These are phyloP conservation scores for Calameuta idolon DNA, from an alignment of 2,888 invertebrate genomes.

Conservation along the genomic window DNA sequence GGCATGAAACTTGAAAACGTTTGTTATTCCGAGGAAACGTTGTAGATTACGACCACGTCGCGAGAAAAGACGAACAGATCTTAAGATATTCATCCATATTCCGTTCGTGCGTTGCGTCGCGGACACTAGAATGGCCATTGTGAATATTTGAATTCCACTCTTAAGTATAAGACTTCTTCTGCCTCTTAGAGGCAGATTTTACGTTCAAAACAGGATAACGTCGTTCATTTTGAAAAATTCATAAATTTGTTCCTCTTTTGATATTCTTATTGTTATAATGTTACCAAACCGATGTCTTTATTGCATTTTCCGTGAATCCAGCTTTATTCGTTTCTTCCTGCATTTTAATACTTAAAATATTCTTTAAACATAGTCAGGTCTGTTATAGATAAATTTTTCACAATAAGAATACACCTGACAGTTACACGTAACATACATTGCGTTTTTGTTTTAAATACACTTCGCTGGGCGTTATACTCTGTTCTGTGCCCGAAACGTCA, in stretches of 20 bases:
- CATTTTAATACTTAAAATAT: not conserved
- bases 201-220: not conserved
- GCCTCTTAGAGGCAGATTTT: not conserved
- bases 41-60: constrained; percentile 39
- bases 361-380: not conserved
- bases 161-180: not conserved
- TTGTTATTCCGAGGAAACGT: constrained; percentile 49
- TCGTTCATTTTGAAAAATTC: not conserved
- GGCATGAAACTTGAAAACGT: constrained; percentile 47
- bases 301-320: not conserved
- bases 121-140: not conserved
- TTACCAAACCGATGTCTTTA: not conserved
- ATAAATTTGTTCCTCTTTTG: not conserved
- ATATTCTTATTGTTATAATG: not conserved
- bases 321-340: not conserved
- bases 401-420: not conserved
- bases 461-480: not conserved
- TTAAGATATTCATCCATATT: not conserved
- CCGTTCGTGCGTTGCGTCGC: constrained; percentile 5
- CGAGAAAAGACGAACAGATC: not conserved
- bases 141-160: not conserved
- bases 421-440: not conserved
- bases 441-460: not conserved
- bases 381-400: not conserved
- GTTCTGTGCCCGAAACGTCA: not conserved